Evolutionary conservation across 2,113 vertebrate species (phyloP), one percentile per base, ranked within the genome.

Genomic region (Talpa occidentalis): DNA sequence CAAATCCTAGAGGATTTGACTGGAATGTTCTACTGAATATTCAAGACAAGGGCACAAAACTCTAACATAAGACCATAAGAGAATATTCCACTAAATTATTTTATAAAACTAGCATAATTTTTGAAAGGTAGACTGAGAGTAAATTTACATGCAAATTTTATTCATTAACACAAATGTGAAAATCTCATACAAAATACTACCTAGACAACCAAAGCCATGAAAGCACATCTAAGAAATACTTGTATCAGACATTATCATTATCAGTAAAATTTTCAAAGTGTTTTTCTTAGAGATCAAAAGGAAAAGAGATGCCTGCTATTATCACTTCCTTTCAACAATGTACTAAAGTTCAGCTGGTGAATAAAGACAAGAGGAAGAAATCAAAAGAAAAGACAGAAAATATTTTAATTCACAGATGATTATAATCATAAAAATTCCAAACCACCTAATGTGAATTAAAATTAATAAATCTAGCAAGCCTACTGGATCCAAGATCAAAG

Each of bases 121-220:
- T 2, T 47, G 19, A 80, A 96, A 28, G 28, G 66, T 6, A 74
- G 73, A 32, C 60, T 74, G 37, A 56, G 3, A 85, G 22, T 67
- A 86, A 56, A 60, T 10, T 72, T 62, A 90, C 22, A 32, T 47
- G 28, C 21, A 81, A 35, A 77, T 82, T 80, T 92, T 22, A 74
- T 9, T 80, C 42, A 78, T 60, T 93, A 88, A 91, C 74, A 85
- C 42, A 82, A 84, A 82, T 77, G 7, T 9, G 82, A 94, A 89
- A 94, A 59, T 66, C 21, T 44, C 85, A 74, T 17, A 66, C 28
- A 66, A 88, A 88, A 88, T 40, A 62, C 0, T 77, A 52, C 40
- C 52, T 82, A 56, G 54, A 56, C 54, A 82, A 56, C 32, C 74
- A 87, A 87, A 87, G 40, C 21, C 10, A 92, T 26, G 44, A 78